Evolutionary conservation across 1,140 invertebrate genomes (phyloP).

Genomic region (Scaptomyza montana): DNA sequence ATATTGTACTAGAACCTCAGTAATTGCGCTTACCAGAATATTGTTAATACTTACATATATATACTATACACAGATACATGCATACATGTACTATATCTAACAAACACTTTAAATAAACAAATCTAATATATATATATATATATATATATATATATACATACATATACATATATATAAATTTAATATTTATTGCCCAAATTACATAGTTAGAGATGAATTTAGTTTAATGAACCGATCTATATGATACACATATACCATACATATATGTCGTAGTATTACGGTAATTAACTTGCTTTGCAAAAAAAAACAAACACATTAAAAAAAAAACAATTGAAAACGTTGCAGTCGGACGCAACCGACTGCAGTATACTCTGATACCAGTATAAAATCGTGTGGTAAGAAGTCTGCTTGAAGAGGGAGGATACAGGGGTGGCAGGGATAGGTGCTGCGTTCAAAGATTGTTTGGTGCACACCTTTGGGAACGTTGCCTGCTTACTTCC

Average conservation of each 20-base stretch:
- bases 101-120: slow-evolving; percentile 50
- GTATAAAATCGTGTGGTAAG: no score
- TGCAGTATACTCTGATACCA: no score
- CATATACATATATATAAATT: slow-evolving; percentile 45
- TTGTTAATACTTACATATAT: slow-evolving; percentile 71
- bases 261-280: slow-evolving; percentile 62
- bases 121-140: slow-evolving; percentile 23
- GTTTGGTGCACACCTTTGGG: no score
- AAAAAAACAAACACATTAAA: background rate
- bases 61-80: slow-evolving; percentile 25
- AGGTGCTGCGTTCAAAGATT: no score
- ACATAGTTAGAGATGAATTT: slow-evolving; percentile 79
- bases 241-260: slow-evolving; percentile 39
- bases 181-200: slow-evolving; percentile 75
- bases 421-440: no score
- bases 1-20: slow-evolving; percentile 65
- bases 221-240: slow-evolving; percentile 66
- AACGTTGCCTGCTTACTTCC: no score
- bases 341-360: no score
- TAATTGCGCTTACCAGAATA: slow-evolving; percentile 66
- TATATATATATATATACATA: no score
- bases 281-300: slow-evolving; percentile 63
- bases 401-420: no score
- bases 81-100: slow-evolving; percentile 41
- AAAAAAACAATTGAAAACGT: no score